A percentile compares a stretch with the other conserved stretches of the same genome.
Evolutionary conservation across 2,888 invertebrate species (phyloP).

Genomic region (Pilophorus perplexus): DNA sequence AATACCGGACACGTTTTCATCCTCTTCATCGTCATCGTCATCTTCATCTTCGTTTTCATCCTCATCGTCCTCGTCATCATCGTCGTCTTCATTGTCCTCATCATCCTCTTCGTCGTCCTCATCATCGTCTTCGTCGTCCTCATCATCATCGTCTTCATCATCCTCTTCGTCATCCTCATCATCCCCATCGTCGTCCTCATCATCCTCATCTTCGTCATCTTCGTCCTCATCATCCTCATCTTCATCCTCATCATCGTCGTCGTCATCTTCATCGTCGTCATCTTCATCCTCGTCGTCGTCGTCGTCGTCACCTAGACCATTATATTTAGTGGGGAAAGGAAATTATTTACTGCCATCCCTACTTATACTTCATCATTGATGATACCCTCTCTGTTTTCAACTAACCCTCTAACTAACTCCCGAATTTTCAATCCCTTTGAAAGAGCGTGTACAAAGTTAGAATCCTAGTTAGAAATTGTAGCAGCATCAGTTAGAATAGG

Average conservation of each 20-base stretch:
- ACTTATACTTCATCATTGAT: too few relatives aligned
- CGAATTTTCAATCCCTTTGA: too few relatives aligned
- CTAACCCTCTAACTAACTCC: too few relatives aligned
- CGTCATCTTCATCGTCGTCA: background rate
- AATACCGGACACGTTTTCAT: conserved; percentile 53
- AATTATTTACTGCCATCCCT: too few relatives aligned
- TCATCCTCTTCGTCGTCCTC: conserved; percentile 55
- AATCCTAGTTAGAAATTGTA: too few relatives aligned
- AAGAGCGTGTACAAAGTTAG: too few relatives aligned
- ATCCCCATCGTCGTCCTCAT: conserved; percentile 54
- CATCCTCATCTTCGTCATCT: conserved; percentile 49
- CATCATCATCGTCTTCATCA: conserved; percentile 54
- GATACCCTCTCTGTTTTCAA: too few relatives aligned
- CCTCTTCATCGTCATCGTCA: conserved; percentile 54
- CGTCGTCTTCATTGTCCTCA: conserved; percentile 56
- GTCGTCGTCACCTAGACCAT: background rate
- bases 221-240: conserved; percentile 58
- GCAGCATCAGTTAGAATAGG: too few relatives aligned
- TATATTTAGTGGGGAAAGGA: too few relatives aligned
- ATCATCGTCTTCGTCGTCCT: conserved; percentile 54
- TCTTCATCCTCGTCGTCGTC: background rate
- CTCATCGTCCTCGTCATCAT: conserved; percentile 53
- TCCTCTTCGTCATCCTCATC: conserved; percentile 54
- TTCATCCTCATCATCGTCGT: background rate
- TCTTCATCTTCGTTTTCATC: conserved; percentile 54